These are phyloP conservation scores for Epizoanthus stellaris DNA, from an alignment of 92 coral and sea anemone genomes.

Conservation along the genomic window DNA sequence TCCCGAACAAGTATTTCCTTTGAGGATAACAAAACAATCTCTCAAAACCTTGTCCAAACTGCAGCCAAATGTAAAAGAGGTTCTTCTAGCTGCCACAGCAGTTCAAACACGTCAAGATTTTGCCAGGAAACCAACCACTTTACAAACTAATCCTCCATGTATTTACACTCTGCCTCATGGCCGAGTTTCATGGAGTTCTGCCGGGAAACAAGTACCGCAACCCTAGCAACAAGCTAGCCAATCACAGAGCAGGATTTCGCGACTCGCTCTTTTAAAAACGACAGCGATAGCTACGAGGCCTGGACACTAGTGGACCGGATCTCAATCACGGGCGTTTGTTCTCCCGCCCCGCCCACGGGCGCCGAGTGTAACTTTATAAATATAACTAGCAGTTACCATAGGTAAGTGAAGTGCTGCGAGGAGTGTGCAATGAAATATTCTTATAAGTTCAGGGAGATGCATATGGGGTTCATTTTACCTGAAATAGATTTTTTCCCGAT, in stretches of 20 bases:
- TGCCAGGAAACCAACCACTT: slow-evolving; percentile 21
- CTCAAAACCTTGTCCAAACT: not conserved
- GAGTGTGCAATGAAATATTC: no score
- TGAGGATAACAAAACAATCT: not conserved
- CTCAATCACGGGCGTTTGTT: no score
- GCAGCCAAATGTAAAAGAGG: not conserved
- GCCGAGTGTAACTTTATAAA: no score
- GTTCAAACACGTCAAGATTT: not conserved
- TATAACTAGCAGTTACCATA: no score
- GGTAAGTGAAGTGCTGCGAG: no score
- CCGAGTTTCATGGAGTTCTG: slow-evolving; percentile 16
- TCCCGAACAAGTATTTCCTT: not conserved
- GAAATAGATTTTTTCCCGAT: no score
- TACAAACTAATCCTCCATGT: not conserved
- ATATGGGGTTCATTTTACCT: no score
- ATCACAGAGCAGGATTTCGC: slow-evolving; percentile 32
- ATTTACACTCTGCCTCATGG: not conserved
- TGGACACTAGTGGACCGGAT: no score
- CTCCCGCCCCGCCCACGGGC: no score
- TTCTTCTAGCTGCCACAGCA: slow-evolving; percentile 4
- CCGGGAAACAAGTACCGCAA: slow-evolving; percentile 10
- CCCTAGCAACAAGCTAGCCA: slow-evolving; percentile 36
- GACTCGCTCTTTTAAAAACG: no score
- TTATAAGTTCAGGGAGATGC: no score
- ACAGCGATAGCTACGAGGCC: no score